phyloP scores from a whole-genome alignment of 1,140 invertebrate species.

The Drosophila busckii region DNA sequence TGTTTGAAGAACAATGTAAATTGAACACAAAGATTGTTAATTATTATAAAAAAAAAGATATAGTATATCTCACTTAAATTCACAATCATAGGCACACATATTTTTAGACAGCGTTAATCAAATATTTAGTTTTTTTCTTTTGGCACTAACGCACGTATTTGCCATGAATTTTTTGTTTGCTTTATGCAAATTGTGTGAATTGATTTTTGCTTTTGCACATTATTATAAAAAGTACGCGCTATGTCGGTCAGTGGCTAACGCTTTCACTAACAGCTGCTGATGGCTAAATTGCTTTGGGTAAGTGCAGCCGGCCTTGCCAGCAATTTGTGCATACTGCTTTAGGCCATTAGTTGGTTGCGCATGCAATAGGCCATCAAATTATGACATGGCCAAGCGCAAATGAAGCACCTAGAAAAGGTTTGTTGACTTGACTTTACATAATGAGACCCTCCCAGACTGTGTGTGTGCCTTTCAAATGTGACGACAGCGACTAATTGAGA shows the following conservation, averaged over 20 bases:
- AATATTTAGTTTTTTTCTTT: too few relatives aligned
- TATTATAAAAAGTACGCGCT: conserved; percentile 4
- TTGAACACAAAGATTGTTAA: too few relatives aligned
- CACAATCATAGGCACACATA: too few relatives aligned
- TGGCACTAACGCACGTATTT: conserved; percentile 37
- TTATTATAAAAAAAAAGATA: too few relatives aligned
- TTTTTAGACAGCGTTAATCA: too few relatives aligned
- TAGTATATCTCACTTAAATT: too few relatives aligned
- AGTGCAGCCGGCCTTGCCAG: conserved; percentile 14
- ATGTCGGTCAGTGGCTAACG: conserved; percentile 27
- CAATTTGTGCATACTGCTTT: neutral
- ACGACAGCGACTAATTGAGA: conserved; percentile 33
- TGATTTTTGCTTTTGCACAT: conserved; percentile 28
- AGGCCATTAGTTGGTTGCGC: conserved; percentile 28
- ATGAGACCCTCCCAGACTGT: conserved; percentile 35
- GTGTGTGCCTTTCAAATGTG: conserved; percentile 29
- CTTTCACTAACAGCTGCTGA: conserved; percentile 33
- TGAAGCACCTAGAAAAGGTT: conserved; percentile 48
- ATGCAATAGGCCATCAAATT: conserved; percentile 52
- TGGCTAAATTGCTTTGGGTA: conserved; percentile 33
- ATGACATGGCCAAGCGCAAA: conserved; percentile 47
- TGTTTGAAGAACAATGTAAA: too few relatives aligned
- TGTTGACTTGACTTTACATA: conserved; percentile 62
- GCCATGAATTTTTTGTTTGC: conserved; percentile 32
- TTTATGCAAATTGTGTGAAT: conserved; percentile 42